These are phyloP conservation scores for Rhopalosiphum padi DNA, from an alignment of 1,140 invertebrate genomes.

Conservation along the genomic window DNA sequence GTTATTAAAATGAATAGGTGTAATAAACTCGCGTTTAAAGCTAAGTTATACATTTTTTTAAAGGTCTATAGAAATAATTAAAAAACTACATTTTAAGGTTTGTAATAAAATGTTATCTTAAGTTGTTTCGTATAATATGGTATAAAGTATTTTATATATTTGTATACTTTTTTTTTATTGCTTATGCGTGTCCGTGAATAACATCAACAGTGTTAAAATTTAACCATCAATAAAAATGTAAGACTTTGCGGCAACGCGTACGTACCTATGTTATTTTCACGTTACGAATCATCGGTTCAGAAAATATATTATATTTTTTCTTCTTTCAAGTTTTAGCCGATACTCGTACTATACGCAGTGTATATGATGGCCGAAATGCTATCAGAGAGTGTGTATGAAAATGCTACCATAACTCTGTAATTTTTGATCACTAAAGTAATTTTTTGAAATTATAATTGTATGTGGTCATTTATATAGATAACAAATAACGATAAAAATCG, in stretches of 20 bases:
- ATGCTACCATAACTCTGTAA: too few species aligned
- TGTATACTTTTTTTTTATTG: slow-evolving; percentile 1
- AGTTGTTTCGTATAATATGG: neutral
- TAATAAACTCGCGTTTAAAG: neutral
- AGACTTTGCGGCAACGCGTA: neutral
- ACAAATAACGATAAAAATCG: too few species aligned
- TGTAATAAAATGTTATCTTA: neutral
- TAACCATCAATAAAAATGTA: neutral
- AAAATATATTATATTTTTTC: neutral
- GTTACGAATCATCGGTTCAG: neutral
- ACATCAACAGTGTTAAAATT: neutral
- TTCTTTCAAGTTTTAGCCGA: neutral
- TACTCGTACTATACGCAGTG: neutral
- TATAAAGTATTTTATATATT: neutral
- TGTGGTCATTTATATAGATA: too few species aligned
- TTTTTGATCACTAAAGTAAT: too few species aligned
- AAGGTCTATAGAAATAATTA: neutral
- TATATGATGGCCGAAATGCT: too few species aligned
- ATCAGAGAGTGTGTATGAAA: too few species aligned
- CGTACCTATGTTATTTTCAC: neutral
- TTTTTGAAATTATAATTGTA: too few species aligned
- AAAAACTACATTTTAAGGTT: neutral
- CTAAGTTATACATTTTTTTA: neutral
- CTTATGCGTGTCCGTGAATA: neutral
- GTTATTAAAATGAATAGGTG: neutral